Evolutionary conservation across 2,113 vertebrate species (phyloP), one percentile per base, ranked within the genome.

Genomic region (Narcine bancroftii): DNA sequence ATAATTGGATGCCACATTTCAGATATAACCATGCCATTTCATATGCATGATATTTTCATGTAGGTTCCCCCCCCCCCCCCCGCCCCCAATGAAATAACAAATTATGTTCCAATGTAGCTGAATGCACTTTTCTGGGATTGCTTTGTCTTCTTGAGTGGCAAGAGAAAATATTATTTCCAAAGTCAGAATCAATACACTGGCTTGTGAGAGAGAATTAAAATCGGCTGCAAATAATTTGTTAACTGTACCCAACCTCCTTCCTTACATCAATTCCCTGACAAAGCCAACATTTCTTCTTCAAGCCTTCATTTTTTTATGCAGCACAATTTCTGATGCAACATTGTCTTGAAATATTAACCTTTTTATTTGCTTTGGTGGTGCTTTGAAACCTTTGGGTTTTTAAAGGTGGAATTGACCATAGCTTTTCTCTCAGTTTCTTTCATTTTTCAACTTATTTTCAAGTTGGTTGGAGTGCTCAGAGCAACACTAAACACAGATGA

Each of bases 381-480:
- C 47, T 85, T 85, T 56, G 47, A 56, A 85, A 85, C 17, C 3
- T 29, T 83, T 47, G 26, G 53, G 17, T 85, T 85, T 47, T 85
- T 85, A 56, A 85, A 56, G 50, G 56, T 11, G n/a, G 76, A 79
- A 47, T 79, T 79, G 76, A 47, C 76, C 76, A 79, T 79, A 85
- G 79, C 6, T 56, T 53, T 15, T 33, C 29, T 85, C 50, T 85
- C 47, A 56, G 79, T 53, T 85, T 83, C 47, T 17, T 53, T 83
- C 47, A 33, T 56, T 85, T 85, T 85, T 85, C 81, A 85, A 85
- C 50, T 56, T 60, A 33, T 85, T 56, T 60, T 56, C 81, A 83
- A 21, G 47, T 85, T 85, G 81, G 50, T 33, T n/a, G 47, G 11
- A 85, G 2, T 56, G 29, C 81, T 36, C 81, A 56, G 81, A 85